Evolutionary conservation across 2,797 vertebrate genomes (phyloP), one percentile per base, ranked within the genome.

Genomic region (Glyptemys insculpta): DNA sequence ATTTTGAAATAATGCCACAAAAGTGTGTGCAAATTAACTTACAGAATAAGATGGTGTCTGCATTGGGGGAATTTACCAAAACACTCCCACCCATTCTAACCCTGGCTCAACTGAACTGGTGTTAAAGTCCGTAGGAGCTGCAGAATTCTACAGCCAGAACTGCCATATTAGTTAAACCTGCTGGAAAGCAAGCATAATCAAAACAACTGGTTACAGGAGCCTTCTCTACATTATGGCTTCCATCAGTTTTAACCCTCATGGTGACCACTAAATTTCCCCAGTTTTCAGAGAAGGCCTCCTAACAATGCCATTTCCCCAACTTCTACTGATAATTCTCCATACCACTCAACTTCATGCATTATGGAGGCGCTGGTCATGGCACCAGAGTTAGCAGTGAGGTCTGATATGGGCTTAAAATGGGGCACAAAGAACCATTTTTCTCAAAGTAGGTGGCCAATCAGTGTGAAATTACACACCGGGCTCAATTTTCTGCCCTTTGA

Each of bases 321-420:
- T 37, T 72, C n/a, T 5, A 41, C 65, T 11, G n/a, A 72, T 6
- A 72, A 72, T 41, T 72, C 65, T 41, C 65, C 65, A 23, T 23
- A 10, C 65, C n/a, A 21, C 5, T 72, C 37, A 41, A 41, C n/a
- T 72, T 8, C 0, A 4, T 18, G 81, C 1, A 3, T 37, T 78
- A 81, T 0, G 0, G 56, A 83, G 72, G 10, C 34, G 10, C 47
- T 54, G 34, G 53, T 72, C 81, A 84, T 0, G 0, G 85, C 18
- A 81, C 54, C 49, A 21, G 16, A n/a, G 49, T 21, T 34, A 52
- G 49, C 10, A 4, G 10, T n/a, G 81, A 81, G 76, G 31, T 54
- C 37, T 47, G 56, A 80, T 57, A 37, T 0, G 2, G n/a, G 80
- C 59, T 83, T 72, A 49, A 81, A 93, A 87, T 0, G 8, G 29